Evolutionary conservation across 1,140 invertebrate genomes (phyloP).

Genomic region (Zaprionus lachaisei): DNA sequence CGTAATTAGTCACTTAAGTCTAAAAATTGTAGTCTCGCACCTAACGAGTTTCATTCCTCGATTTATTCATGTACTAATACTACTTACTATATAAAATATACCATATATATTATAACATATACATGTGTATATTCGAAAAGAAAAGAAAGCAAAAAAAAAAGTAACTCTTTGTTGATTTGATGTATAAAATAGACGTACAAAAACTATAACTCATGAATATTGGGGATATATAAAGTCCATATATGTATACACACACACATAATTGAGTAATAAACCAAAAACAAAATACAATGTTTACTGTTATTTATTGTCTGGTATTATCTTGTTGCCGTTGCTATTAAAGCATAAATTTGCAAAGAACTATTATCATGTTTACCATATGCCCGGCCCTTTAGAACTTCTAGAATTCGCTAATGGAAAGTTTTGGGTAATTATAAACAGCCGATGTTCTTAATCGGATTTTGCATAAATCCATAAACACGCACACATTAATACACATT

Average conservation of each 20-base stretch:
- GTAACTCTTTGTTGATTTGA: slow-evolving; percentile 55
- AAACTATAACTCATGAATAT: slow-evolving; percentile 66
- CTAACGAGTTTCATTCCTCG: slow-evolving; percentile 63
- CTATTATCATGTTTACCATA: slow-evolving; percentile 4
- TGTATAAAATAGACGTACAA: slow-evolving; percentile 63
- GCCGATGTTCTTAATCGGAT: too few relatives aligned
- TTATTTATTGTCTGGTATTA: neutral
- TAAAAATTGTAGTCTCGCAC: slow-evolving; percentile 48
- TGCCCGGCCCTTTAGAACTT: neutral
- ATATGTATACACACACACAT: slow-evolving; percentile 13
- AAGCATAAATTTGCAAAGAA: neutral
- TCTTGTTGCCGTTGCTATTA: neutral
- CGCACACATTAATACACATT: neutral
- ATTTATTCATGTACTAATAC: slow-evolving; percentile 28
- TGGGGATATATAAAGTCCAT: slow-evolving; percentile 60
- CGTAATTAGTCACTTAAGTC: slow-evolving; percentile 64
- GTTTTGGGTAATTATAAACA: neutral
- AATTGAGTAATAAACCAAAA: slow-evolving; percentile 30
- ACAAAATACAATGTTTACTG: neutral
- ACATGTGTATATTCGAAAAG: slow-evolving; percentile 23
- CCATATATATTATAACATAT: neutral
- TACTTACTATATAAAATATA: neutral
- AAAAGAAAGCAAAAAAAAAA: slow-evolving; percentile 6
- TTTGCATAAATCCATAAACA: neutral
- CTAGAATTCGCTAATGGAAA: neutral